These are phyloP conservation scores for Ciconia boyciana DNA, from an alignment of 2,113 vertebrate genomes.

Conservation along the genomic window DNA sequence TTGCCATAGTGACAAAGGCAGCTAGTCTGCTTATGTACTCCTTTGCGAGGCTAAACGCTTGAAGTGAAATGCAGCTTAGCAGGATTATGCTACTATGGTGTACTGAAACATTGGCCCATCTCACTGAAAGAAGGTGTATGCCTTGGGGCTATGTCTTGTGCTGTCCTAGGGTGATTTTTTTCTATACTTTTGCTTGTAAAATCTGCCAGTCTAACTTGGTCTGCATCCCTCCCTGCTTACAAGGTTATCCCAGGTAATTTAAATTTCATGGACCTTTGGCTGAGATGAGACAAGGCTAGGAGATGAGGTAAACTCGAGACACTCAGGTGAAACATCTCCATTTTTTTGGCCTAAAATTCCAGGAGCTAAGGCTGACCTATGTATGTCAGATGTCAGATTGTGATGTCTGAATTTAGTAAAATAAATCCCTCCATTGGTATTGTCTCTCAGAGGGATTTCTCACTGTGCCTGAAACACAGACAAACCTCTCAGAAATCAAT, in stretches of 20 bases:
- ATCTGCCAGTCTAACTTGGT: not conserved
- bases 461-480: not conserved
- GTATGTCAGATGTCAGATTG: not conserved
- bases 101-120: not conserved
- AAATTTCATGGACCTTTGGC: not conserved
- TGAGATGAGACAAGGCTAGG: not conserved
- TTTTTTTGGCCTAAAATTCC: not conserved
- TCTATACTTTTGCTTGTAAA: not conserved
- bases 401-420: not conserved
- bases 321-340: not conserved
- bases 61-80: not conserved
- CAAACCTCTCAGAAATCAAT: not conserved
- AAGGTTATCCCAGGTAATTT: not conserved
- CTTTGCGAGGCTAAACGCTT: not conserved
- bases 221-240: not conserved
- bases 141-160: not conserved
- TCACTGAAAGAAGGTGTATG: not conserved
- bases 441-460: not conserved
- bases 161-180: not conserved
- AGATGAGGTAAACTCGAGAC: not conserved
- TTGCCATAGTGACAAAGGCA: not conserved
- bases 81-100: fast-evolving
- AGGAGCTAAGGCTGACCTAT: not conserved
- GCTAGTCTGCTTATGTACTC: not conserved
- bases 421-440: not conserved